Evolutionary conservation across 2,113 vertebrate genomes (phyloP).

Genomic region (Tapirus terrestris): DNA sequence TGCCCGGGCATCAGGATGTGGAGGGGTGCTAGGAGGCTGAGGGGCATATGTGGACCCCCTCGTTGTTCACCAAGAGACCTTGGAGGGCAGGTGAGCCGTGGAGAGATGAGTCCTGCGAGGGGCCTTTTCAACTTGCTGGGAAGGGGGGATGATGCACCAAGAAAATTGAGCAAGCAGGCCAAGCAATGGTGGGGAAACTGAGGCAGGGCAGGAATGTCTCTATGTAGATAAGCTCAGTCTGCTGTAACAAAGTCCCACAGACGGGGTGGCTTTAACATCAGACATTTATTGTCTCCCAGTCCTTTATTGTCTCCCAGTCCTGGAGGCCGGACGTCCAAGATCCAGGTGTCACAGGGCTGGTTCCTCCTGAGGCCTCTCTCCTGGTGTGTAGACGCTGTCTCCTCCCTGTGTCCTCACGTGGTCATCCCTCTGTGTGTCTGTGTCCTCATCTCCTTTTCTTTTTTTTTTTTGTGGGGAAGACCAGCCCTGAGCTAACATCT

Average conservation of each 20-base stretch:
- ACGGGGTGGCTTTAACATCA: accelerated
- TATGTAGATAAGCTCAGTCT: accelerated
- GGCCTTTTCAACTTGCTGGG: too few species aligned
- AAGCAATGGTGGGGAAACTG: not conserved
- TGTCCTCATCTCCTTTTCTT: not conserved
- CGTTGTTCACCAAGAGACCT: not conserved
- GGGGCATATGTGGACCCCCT: not conserved
- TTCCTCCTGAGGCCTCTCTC: not conserved
- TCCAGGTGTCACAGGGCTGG: accelerated
- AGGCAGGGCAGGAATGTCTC: not conserved
- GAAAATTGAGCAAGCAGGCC: not conserved
- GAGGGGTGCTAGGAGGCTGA: not conserved
- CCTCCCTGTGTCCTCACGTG: not conserved
- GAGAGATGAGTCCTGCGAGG: not conserved
- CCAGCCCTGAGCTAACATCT: too few species aligned
- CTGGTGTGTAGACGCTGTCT: accelerated
- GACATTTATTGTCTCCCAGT: accelerated
- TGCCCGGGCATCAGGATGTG: accelerated
- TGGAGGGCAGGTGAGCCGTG: accelerated
- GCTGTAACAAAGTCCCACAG: accelerated
- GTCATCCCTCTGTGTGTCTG: accelerated
- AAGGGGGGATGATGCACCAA: accelerated
- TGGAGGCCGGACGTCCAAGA: accelerated
- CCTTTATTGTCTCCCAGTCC: accelerated
- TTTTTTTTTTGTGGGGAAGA: too few species aligned